Conservation (phyloP, 30 jellyfish, hydroid and myxozoan genomes). For the Mastigias papua region DNA sequence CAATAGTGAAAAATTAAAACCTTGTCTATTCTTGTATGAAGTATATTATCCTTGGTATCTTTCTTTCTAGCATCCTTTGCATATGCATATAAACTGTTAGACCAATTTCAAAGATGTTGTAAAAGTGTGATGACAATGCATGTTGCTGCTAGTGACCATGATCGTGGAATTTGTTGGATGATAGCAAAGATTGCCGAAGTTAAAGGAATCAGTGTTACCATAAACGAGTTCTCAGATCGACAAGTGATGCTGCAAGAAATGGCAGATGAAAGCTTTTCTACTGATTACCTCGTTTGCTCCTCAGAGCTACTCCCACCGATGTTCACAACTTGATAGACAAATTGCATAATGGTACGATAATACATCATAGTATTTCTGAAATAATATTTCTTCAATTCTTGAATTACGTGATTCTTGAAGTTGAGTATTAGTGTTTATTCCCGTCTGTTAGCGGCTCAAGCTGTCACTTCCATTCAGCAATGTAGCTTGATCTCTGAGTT, state of each 20-base stretch:
- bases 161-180: slow-evolving; percentile 4
- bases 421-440: background rate
- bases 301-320: slow-evolving; percentile 37
- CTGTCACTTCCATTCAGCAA: no score
- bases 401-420: no score
- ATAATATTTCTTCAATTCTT: background rate
- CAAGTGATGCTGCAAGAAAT: background rate
- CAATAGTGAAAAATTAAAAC: background rate
- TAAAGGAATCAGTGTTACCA: background rate
- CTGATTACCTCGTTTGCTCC: slow-evolving; percentile 18
- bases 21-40: background rate
- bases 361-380: background rate
- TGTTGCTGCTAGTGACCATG: background rate
- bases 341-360: background rate
- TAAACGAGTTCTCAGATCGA: background rate
- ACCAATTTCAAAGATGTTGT: background rate
- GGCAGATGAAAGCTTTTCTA: background rate
- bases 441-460: no score
- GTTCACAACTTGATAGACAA: background rate
- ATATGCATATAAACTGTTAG: background rate
- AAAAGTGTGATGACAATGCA: background rate
- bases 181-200: background rate
- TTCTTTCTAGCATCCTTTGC: background rate
- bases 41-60: background rate
- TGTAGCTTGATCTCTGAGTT: no score